Base-by-base conservation (phyloP, 2,888 invertebrate species). In the Chironomus riparius region DNA sequence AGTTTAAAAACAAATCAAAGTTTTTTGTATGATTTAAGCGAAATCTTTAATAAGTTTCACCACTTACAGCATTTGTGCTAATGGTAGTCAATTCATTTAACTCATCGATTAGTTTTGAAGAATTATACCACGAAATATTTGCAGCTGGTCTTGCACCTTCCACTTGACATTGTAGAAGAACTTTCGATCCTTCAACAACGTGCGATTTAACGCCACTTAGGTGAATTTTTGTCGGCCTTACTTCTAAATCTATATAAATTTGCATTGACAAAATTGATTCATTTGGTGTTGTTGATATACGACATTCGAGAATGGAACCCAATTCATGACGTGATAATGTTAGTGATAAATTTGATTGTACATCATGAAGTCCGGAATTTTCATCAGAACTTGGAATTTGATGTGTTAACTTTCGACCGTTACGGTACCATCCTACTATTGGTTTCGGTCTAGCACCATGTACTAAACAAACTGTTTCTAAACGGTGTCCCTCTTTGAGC, bases 381-480 rank as follows among this genome's bases (percentile, higher is more conserved):
- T 83, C 83, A 77, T 85, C 86, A 76, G 83, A 83, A 77, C 85
- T 86, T 28, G 85, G 83, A 77, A 86, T 85, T 68, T 86, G 85
- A 79, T 90, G 89, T 78, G 87, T 83, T 76, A 91, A 86, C 79
- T 88, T 87, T 71, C 87, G 86, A 62, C 88, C 89, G 79, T 91
- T 91, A 82, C 93, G 93, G 86, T 88, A 93, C 95, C 95, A 96
- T 78, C 88, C 88, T 77, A 96, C 90, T 79, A 87, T 88, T 1
- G 96, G 95, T 78, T 92, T 90, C 0, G 96, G 96, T 79, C 94
- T 92, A 68, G 95, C 95, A 70, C 91, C 91, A 65, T 87, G 87
- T 73, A 94, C 93, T 68, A 82, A 81, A 78, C 84, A 84, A 48
- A 81, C 81, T 68, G 81, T 81, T 79, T 81, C 82, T 47, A 84